Base-by-base conservation (phyloP, 2,113 vertebrate genomes). In the Phylloscopus trochilus region DNA sequence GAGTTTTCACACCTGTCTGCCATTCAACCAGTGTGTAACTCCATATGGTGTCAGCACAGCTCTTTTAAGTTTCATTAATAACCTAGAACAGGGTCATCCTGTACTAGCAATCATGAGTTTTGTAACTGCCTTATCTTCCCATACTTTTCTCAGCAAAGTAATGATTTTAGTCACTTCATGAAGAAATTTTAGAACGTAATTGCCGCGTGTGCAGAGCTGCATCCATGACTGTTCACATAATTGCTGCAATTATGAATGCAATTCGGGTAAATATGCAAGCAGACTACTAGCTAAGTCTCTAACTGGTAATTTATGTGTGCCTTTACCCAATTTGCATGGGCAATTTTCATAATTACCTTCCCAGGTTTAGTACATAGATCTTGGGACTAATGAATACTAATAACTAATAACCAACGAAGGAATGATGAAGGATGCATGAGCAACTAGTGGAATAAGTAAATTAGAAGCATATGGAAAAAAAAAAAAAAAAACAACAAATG, bases 251-350 rank as follows among this genome's bases (percentile, higher is more conserved):
- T 94, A 96, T 26, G 44, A 89, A 90, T 83, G 88, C 85, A 95
- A 64, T 94, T 95, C 56, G 6, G 85, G 85, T 92, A 94, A 93
- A 96, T 75, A 92, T 75, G 83, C 75, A 96, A 89, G 93, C 52
- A 91, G 78, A 89, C 88, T 74, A 88, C 64, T 81, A 92, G 83
- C 60, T 93, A 89, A 92, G 44, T n/a, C 73, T 90, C 60, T 75
- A 95, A 90, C 92, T 95, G 72, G 64, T 56, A 96, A 96, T 96
- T 96, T 93, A 92, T 90, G 72, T 93, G 88, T 95, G 85, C 41
- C 68, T 90, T 95, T 88, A 78, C 90, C 33, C 79, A 95, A 93
- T 96, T 94, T 97, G 73, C 93, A 92, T 66, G 56, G 83, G 41
- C 76, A 96, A 93, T 96, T 94, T 94, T 93, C 88, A 81, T 92